Evolutionary conservation across 2,797 vertebrate species (phyloP), one percentile per base, ranked within the genome.

Genomic region (Yasuhikotakia modesta): DNA sequence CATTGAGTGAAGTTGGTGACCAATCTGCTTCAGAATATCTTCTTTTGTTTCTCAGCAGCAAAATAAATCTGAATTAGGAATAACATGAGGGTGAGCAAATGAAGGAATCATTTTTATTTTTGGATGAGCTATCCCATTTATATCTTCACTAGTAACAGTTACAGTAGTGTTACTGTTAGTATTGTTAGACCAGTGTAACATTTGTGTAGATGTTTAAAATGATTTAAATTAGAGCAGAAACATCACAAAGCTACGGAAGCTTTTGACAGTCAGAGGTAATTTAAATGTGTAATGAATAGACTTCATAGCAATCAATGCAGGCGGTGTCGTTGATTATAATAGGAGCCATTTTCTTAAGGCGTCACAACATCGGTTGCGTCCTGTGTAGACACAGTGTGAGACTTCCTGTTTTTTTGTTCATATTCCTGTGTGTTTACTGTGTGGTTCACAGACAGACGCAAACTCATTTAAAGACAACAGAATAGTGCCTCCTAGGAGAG

Each of bases 301-400:
- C 16, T 27, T 2, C 14, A 24, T 24, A 60, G 13, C 24, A 60
- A 60, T 60, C 24, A 60, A 27, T 60, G 53, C 55, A 24, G 24
- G 13, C 39, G 7, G 39, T 10, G 27, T 60, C 30, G 57, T 17
- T 60, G 24, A 30, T 60, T 60, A 30, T 60, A 60, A 60, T 30
- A 60, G 57, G 24, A 30, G 12, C 14, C 13, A 60, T 60, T 60
- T 60, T 1, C 24, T 60, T 22, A 21, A 60, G 14, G 57, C 55
- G 22, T 57, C 55, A 57, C 16, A 57, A 57, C 21, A 24, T 57
- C 21, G 24, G 3, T 4, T 22, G 1, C 11, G 78, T 82, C 43
- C 68, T 72, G 76, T n/a, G 58, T 14, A 70, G 72, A 68, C 61
- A 79, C 48, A 71, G 70, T 72, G 68, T 84, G 61, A 75, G 32